These are phyloP conservation scores for Eulithis testata DNA, from an alignment of 2,888 invertebrate species.

Conservation along the genomic window DNA sequence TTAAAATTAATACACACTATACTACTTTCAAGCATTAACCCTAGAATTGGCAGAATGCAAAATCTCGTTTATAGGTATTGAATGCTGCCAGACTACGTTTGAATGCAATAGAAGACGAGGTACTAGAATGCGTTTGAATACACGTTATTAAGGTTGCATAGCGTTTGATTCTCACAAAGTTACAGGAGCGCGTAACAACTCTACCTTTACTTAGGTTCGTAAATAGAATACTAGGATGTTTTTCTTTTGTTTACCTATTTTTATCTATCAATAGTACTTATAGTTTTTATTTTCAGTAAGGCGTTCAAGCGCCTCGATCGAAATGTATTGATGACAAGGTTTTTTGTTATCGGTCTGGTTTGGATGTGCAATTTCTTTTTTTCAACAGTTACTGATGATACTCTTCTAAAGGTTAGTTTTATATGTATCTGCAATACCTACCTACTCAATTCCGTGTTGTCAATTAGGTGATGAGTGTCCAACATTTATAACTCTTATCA, in stretches of 20 bases:
- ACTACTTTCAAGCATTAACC: no score
- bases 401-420: conserved; percentile 53
- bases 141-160: neutral
- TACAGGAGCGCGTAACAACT: conserved; percentile 9
- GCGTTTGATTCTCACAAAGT: conserved; percentile 1
- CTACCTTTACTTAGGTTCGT: neutral
- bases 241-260: neutral
- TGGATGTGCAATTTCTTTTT: conserved; percentile 68
- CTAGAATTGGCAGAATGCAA: neutral
- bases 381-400: conserved; percentile 58
- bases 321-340: conserved; percentile 53
- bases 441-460: no score
- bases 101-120: neutral
- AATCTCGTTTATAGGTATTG: neutral
- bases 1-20: no score
- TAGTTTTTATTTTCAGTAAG: conserved; percentile 51
- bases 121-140: no score
- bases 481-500: no score
- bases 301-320: conserved; percentile 50
- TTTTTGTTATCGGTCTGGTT: conserved; percentile 61
- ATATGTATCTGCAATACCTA: conserved; percentile 47
- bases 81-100: neutral
- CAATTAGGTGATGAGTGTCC: no score
- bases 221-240: neutral
- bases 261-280: neutral